Percentiles rank a stretch among this genome's conserved stretches.
These are phyloP conservation scores for human (Homo sapiens) DNA, from an alignment of 2,113 vertebrate genomes.

Conservation along the genomic window DNA sequence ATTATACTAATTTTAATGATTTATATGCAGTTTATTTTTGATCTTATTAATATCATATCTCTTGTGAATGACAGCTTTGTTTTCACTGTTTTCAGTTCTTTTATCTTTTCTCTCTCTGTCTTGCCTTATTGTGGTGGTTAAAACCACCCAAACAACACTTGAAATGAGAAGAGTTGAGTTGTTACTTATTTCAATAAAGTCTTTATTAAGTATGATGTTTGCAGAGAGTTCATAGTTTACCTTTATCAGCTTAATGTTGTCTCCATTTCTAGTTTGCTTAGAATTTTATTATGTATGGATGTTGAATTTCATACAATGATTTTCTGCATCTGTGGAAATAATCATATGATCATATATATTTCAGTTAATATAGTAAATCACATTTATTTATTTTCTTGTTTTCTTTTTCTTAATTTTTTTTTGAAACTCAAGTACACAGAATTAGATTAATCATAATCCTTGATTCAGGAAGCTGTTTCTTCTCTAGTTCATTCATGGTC, in stretches of 20 bases:
- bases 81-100: not conserved
- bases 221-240: not conserved
- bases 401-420: not conserved
- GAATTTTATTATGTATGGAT: not conserved
- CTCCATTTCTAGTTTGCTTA: not conserved
- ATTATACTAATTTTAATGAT: not conserved
- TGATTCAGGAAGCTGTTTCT: not conserved
- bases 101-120: not conserved
- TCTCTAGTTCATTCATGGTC: not conserved
- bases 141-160: not conserved
- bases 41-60: not conserved
- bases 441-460: conserved; percentile 17
- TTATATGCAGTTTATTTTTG: not conserved
- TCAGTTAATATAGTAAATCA: not conserved
- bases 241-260: not conserved
- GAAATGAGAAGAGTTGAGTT: not conserved
- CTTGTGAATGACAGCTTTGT: not conserved
- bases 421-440: not conserved
- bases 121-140: not conserved
- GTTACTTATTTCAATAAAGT: not conserved
- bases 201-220: not conserved
- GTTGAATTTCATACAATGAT: not conserved
- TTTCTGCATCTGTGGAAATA: not conserved
- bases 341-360: not conserved
- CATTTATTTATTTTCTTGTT: not conserved